Conservation (phyloP, 2,888 invertebrate species). For the Iselma pallidipennis region DNA sequence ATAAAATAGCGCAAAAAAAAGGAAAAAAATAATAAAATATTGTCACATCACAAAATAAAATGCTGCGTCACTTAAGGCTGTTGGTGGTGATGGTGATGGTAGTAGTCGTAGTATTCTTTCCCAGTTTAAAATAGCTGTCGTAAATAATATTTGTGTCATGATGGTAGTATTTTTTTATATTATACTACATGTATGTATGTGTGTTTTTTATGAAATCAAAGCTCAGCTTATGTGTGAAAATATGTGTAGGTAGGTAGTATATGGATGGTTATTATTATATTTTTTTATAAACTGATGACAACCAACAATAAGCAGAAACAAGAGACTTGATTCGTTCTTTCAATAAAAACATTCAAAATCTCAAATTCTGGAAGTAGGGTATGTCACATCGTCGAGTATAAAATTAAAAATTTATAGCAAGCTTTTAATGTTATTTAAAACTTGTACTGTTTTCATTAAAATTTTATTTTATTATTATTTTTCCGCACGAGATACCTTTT, state of each 20-base stretch:
- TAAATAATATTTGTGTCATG: constrained; percentile 25
- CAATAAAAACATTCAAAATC: too few relatives aligned
- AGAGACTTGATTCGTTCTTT: background rate
- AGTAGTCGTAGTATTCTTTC: background rate
- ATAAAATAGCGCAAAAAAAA: background rate
- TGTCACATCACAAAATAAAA: background rate
- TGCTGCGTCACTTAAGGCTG: background rate
- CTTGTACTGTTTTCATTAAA: too few relatives aligned
- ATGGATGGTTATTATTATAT: background rate
- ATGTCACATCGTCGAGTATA: too few relatives aligned
- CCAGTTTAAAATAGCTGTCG: constrained; percentile 17
- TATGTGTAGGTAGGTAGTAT: background rate
- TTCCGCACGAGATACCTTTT: too few relatives aligned
- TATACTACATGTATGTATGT: too few relatives aligned
- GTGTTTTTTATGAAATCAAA: background rate
- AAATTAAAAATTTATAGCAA: background rate
- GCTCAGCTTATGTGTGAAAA: background rate
- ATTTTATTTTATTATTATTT: too few relatives aligned
- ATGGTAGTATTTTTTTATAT: background rate
- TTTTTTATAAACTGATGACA: background rate
- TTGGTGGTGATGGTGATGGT: too few relatives aligned
- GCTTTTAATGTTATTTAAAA: too few relatives aligned
- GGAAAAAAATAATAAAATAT: background rate
- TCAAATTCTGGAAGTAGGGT: too few relatives aligned
- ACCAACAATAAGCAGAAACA: background rate